These are phyloP conservation scores for Sycophila sp. DNA, from an alignment of 1,140 invertebrate species.

Conservation along the genomic window DNA sequence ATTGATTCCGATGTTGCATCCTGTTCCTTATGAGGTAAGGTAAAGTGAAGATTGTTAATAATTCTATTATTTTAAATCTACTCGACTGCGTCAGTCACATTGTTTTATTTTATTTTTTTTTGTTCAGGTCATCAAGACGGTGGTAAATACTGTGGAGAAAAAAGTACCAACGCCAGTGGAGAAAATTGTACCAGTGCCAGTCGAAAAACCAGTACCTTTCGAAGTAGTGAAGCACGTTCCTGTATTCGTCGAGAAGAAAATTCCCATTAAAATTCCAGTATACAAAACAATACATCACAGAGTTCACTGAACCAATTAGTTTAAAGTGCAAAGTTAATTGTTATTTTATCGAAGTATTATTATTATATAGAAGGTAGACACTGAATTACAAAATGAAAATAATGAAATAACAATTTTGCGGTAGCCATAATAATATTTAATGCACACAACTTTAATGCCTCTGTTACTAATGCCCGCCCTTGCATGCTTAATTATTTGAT, in stretches of 20 bases:
- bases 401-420: too few species aligned
- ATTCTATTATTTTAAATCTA: neutral
- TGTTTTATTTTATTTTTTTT: too few species aligned
- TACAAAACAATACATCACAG: slow-evolving; percentile 56
- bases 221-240: slow-evolving; percentile 65
- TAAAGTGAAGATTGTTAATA: slow-evolving; percentile 3
- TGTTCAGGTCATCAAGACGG: slow-evolving; percentile 60
- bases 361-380: too few species aligned
- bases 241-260: slow-evolving; percentile 60
- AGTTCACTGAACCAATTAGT: slow-evolving; percentile 36
- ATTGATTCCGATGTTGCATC: slow-evolving; percentile 45
- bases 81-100: too few species aligned
- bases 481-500: too few species aligned
- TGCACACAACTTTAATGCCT: too few species aligned
- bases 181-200: slow-evolving; percentile 51
- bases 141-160: slow-evolving; percentile 65
- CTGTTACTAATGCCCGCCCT: too few species aligned
- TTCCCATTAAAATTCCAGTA: slow-evolving; percentile 58
- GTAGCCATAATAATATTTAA: too few species aligned
- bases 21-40: slow-evolving; percentile 51
- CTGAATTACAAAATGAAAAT: too few species aligned
- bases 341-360: too few species aligned
- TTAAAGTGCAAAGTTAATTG: neutral
- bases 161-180: slow-evolving; percentile 54
- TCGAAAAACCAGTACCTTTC: slow-evolving; percentile 67